These are phyloP conservation scores for Mythimna albipuncta DNA, from an alignment of 2,888 invertebrate species.

Conservation along the genomic window DNA sequence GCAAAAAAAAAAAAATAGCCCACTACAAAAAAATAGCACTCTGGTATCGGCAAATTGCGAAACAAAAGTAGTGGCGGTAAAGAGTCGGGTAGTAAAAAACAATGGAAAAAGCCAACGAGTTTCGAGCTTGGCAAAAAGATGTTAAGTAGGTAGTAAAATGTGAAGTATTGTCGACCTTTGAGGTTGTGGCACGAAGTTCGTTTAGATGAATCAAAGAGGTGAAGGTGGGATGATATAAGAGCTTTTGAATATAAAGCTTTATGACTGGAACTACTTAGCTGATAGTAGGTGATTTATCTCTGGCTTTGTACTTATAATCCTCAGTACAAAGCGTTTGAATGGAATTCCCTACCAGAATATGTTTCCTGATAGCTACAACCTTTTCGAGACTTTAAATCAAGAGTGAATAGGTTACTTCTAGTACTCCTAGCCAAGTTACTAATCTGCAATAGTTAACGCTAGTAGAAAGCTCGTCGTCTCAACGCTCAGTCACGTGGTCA, in stretches of 20 bases:
- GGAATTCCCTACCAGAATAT: too few species aligned
- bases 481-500: too few species aligned
- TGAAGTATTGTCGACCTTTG: constrained; percentile 44
- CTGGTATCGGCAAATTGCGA: constrained; percentile 78
- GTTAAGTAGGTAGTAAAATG: constrained; percentile 48
- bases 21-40: constrained; percentile 66
- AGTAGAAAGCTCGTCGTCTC: too few species aligned
- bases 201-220: constrained; percentile 24
- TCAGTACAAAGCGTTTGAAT: too few species aligned
- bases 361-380: too few species aligned
- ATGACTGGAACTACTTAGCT: background rate
- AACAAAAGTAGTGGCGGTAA: constrained; percentile 79
- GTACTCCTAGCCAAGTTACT: too few species aligned
- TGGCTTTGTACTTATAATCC: too few species aligned
- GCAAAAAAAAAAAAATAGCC: constrained; percentile 68
- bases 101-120: constrained; percentile 46
- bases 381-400: too few species aligned
- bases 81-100: constrained; percentile 59
- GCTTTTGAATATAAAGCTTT: constrained; percentile 3
- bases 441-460: too few species aligned
- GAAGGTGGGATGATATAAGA: constrained; percentile 11
- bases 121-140: constrained; percentile 42
- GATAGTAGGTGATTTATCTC: too few species aligned
- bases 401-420: too few species aligned
- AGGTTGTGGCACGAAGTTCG: constrained; percentile 23